Conservation (phyloP, 1,140 invertebrate genomes). For the Pseudomyrmex dendroicus region DNA sequence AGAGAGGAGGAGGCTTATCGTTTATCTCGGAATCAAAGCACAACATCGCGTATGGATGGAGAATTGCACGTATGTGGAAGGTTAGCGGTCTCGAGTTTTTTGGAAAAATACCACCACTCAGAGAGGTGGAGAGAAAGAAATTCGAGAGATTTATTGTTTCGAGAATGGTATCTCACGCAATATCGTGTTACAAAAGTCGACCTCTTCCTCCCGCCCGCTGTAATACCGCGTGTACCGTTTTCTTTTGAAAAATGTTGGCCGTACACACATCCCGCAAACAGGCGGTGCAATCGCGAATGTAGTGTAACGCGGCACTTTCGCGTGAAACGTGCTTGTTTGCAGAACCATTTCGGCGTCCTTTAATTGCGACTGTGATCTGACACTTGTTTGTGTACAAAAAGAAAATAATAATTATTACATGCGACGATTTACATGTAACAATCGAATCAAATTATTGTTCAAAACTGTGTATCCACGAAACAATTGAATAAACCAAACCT, state of each 20-base stretch:
- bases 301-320: background rate
- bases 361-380: background rate
- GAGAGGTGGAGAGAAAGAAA: slow-evolving; percentile 12
- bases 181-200: slow-evolving; percentile 58
- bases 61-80: slow-evolving; percentile 54
- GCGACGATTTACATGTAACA: too few species aligned
- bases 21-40: slow-evolving; percentile 65
- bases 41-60: slow-evolving; percentile 43
- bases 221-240: slow-evolving; percentile 43
- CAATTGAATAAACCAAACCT: background rate
- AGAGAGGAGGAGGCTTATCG: slow-evolving; percentile 57
- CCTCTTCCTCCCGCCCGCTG: background rate
- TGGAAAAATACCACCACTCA: slow-evolving; percentile 13
- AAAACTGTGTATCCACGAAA: background rate
- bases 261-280: background rate
- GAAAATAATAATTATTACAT: too few species aligned
- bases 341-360: background rate
- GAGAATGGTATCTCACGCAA: slow-evolving; percentile 55
- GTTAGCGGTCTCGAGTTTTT: slow-evolving; percentile 26
- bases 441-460: background rate
- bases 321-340: background rate
- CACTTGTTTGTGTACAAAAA: background rate
- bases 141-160: slow-evolving; percentile 56
- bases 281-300: background rate
- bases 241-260: slow-evolving; percentile 48